Conservation (phyloP, 2,888 invertebrate species). For the Stenodera caucasica region DNA sequence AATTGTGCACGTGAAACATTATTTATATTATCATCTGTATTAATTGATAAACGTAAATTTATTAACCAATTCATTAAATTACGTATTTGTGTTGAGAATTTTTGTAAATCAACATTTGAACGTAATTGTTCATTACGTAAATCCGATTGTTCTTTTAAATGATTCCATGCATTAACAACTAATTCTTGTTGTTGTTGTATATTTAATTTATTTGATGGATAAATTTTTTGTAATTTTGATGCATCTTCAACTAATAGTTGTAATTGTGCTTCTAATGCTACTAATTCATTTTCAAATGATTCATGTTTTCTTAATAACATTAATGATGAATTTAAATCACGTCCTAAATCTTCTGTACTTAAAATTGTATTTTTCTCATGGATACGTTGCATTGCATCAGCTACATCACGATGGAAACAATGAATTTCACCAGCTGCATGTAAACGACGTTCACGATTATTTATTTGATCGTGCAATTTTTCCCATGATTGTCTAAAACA, state of each 20-base stretch:
- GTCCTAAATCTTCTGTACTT: slow-evolving; percentile 72
- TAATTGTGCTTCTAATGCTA: slow-evolving; percentile 88
- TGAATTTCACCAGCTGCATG: slow-evolving; percentile 97
- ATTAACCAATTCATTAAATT: slow-evolving; percentile 90
- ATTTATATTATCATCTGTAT: slow-evolving; percentile 78
- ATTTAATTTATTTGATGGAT: slow-evolving; percentile 89
- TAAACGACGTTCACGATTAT: slow-evolving; percentile 82
- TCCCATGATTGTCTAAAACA: slow-evolving; percentile 83
- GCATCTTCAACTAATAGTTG: slow-evolving; percentile 93
- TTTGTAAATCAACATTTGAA: slow-evolving; percentile 86
- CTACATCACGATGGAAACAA: slow-evolving; percentile 94
- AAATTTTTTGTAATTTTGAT: slow-evolving; percentile 79
- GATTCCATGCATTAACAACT: slow-evolving; percentile 85
- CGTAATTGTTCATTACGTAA: slow-evolving; percentile 78
- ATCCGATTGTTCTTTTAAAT: slow-evolving; percentile 80
- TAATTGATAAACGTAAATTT: slow-evolving; percentile 74
- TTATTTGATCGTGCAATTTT: slow-evolving; percentile 81
- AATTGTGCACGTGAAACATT: slow-evolving; percentile 81
- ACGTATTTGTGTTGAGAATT: slow-evolving; percentile 80
- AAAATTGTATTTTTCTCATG: slow-evolving; percentile 88
- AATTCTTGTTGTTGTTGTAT: slow-evolving; percentile 85
- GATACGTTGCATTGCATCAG: slow-evolving; percentile 85
- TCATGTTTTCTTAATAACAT: slow-evolving; percentile 85
- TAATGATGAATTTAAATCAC: slow-evolving; percentile 85
- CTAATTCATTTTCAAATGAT: slow-evolving; percentile 89